Conservation (phyloP, 1,140 invertebrate species). For the Drosophila tsacasi region DNA sequence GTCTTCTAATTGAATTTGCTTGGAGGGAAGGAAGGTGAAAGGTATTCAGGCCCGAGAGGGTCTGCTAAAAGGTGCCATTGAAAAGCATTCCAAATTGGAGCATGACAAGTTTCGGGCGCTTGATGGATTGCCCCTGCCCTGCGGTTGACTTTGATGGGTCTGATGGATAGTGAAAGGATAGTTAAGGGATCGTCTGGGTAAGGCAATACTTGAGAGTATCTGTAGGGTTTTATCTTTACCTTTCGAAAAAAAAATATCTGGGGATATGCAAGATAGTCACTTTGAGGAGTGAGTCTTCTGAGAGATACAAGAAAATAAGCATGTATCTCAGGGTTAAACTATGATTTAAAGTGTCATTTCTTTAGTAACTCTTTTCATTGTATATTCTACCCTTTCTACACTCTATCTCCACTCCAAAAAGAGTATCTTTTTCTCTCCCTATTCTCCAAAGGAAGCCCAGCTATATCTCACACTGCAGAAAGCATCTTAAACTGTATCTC, state of each 20-base stretch:
- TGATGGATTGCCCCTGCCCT: constrained; percentile 69
- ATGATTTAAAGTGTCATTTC: not conserved
- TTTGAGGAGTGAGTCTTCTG: not conserved
- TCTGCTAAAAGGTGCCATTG: constrained; percentile 62
- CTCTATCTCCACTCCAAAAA: not conserved
- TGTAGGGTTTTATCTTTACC: not conserved
- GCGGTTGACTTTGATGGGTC: constrained; percentile 54
- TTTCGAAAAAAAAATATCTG: not conserved
- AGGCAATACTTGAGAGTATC: constrained; percentile 8
- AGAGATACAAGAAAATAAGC: not conserved
- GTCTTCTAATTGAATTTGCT: constrained; percentile 77
- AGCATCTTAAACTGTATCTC: constrained; percentile 32
- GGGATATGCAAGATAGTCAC: not conserved
- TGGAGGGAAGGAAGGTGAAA: constrained; percentile 45
- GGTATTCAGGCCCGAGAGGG: constrained; percentile 5
- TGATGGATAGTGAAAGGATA: constrained; percentile 53
- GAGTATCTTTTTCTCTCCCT: not conserved
- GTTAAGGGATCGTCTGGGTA: constrained; percentile 38
- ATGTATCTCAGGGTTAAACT: not conserved
- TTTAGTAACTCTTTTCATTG: not conserved
- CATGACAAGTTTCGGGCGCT: constrained; percentile 62
- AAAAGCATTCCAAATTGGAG: constrained; percentile 80
- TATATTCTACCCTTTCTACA: not conserved
- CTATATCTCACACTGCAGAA: not conserved
- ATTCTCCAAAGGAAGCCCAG: not conserved